Evolutionary conservation across 1,140 invertebrate species (phyloP), one percentile per base, ranked within the genome.

Genomic region (Tribolium castaneum): DNA sequence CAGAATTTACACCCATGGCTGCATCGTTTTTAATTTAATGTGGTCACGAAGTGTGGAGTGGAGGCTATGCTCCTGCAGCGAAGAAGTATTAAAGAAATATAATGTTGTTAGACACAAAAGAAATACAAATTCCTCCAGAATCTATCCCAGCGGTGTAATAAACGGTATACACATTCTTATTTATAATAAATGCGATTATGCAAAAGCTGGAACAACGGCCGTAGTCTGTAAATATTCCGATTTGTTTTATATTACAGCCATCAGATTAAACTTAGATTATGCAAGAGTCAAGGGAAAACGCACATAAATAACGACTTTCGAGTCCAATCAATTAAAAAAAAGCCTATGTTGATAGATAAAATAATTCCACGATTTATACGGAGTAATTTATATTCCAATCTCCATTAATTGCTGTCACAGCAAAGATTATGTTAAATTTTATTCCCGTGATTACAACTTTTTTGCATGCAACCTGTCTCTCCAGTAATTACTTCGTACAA

Each of bases 81-180:
- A 66, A 66, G 30, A 35, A 34, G 59, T 66, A 66, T 66, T 66
- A 66, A 66, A 66, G 59, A 66, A 66, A 66, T 66, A 66, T 66
- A 66, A 66, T 66, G 59, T 66, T 66, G 59, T 66, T 66, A 66
- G 59, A 66, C 59, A 66, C 59, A 66, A 66, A 66, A 66, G 59
- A 66, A 66, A 66, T 66, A 66, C 59, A 66, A 66, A 66, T 66
- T 66, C 59, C 13, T 66, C 30, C 59, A 66, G 59, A 66, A 66
- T 66, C 59, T 66, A 66, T 66, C 59, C 59, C 59, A 39, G 12
- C 59, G 59, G 59, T 66, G 59, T 66, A 66, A 39, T 66, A 66
- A 66, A 66, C 59, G 59, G 59, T 66, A 66, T 66, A 66, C 59
- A 66, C 59, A 66, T 66, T 66, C 59, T 66, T 30, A 66, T 66